phyloP scores from a whole-genome alignment of 2,888 invertebrate genomes.

The Ectobius pallidus region DNA sequence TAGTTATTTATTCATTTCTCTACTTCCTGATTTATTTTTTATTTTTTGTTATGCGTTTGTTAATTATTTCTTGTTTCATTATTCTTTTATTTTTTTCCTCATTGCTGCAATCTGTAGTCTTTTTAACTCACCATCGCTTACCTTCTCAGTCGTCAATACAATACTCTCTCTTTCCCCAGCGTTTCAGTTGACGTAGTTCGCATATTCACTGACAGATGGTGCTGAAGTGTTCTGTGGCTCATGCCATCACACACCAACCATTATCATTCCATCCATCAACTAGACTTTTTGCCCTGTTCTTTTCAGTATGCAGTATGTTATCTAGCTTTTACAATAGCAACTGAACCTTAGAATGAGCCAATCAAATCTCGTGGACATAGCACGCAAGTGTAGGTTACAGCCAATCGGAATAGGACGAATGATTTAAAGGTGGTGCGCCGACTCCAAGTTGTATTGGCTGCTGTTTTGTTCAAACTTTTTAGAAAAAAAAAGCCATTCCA shows the following conservation, averaged over 20 bases:
- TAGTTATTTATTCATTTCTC: no score
- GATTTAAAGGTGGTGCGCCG: constrained; percentile 39
- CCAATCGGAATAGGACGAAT: constrained; percentile 37
- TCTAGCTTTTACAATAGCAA: constrained; percentile 37
- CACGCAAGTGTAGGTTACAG: constrained; percentile 39
- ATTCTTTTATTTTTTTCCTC: no score
- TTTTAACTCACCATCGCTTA: no score
- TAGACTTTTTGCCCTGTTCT: constrained; percentile 31
- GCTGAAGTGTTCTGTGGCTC: constrained; percentile 9
- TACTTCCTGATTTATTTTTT: no score
- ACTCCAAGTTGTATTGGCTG: constrained; percentile 31
- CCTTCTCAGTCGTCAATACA: no score
- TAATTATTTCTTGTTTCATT: no score
- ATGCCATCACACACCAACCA: neutral
- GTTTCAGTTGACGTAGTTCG: no score
- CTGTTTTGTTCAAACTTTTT: constrained; percentile 8
- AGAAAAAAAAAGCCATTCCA: constrained; percentile 5
- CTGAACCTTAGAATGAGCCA: constrained; percentile 35
- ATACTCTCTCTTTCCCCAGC: no score
- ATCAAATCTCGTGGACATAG: constrained; percentile 32
- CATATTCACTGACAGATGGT: constrained; percentile 18
- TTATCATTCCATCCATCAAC: constrained; percentile 30
- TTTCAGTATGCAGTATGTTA: constrained; percentile 38
- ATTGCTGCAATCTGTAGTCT: no score
- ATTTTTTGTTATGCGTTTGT: no score